Conservation (phyloP, 2,797 vertebrate species). For the Babyrousa celebensis region DNA sequence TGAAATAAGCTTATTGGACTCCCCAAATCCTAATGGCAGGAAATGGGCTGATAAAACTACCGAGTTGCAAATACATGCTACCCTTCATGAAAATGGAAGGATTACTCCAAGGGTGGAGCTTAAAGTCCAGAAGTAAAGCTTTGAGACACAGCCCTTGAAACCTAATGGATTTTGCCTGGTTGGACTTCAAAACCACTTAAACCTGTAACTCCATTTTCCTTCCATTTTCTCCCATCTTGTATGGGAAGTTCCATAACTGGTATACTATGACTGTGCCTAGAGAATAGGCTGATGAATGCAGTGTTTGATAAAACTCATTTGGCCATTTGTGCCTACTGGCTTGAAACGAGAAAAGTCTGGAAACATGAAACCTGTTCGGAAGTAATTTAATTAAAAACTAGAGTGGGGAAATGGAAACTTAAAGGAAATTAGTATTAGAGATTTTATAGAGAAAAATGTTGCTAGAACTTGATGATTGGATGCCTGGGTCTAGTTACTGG, state of each 20-base stretch:
- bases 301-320: neutral
- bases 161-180: neutral
- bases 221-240: neutral
- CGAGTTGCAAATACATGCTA: neutral
- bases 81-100: neutral
- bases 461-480: neutral
- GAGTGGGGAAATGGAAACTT: neutral
- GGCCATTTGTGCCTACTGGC: neutral
- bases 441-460: neutral
- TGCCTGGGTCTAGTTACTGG: neutral
- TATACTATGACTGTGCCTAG: neutral
- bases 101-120: neutral
- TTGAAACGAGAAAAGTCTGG: slow-evolving; percentile 4
- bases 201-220: neutral
- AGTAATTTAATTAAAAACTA: slow-evolving; percentile 29
- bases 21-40: neutral
- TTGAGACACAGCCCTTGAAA: neutral
- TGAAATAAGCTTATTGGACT: neutral
- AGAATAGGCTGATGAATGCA: neutral
- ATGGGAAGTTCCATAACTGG: neutral
- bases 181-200: neutral
- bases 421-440: slow-evolving; percentile 38
- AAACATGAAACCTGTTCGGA: neutral
- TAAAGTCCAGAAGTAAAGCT: neutral
- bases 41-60: neutral